Evolutionary conservation across 2,888 invertebrate species (phyloP).

Genomic region (Sicus ferrugineus): DNA sequence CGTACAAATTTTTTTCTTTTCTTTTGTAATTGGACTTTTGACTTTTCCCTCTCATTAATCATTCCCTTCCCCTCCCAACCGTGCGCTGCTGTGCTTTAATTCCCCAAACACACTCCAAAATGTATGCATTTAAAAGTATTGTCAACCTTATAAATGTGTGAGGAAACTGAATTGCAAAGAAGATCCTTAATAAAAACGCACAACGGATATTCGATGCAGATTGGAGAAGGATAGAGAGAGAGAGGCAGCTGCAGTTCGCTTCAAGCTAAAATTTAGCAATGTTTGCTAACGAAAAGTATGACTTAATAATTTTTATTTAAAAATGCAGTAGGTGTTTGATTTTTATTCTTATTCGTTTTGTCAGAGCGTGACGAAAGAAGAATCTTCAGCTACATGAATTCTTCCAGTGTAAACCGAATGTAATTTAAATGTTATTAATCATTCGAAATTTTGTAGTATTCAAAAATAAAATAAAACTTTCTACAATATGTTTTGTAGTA

Average conservation of each 20-base stretch:
- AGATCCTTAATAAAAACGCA: neutral
- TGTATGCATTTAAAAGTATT: slow-evolving; percentile 16
- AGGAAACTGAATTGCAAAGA: too few relatives aligned
- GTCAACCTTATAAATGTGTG: slow-evolving; percentile 4
- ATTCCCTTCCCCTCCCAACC: neutral
- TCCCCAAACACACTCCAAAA: slow-evolving; percentile 5
- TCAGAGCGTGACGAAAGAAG: slow-evolving; percentile 19
- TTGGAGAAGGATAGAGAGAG: slow-evolving; percentile 62
- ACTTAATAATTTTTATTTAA: slow-evolving; percentile 30
- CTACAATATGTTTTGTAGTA: too few relatives aligned
- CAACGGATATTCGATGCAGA: slow-evolving; percentile 36
- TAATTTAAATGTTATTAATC: slow-evolving; percentile 41
- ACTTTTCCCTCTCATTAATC: neutral
- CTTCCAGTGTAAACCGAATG: slow-evolving; percentile 19
- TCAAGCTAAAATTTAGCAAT: slow-evolving; percentile 33
- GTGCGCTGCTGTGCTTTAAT: neutral
- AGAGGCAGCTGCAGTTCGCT: slow-evolving; percentile 45
- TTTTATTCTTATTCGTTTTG: slow-evolving; percentile 26
- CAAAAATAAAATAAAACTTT: slow-evolving; percentile 22
- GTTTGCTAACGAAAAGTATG: slow-evolving; percentile 36
- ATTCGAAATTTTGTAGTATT: slow-evolving; percentile 30
- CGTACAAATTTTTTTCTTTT: slow-evolving; percentile 28
- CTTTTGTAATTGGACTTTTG: too few relatives aligned
- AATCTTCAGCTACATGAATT: neutral
- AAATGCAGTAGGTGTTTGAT: neutral